Evolutionary conservation across 2,888 invertebrate species (phyloP).

Genomic region (Acanthosepion pharaonis): DNA sequence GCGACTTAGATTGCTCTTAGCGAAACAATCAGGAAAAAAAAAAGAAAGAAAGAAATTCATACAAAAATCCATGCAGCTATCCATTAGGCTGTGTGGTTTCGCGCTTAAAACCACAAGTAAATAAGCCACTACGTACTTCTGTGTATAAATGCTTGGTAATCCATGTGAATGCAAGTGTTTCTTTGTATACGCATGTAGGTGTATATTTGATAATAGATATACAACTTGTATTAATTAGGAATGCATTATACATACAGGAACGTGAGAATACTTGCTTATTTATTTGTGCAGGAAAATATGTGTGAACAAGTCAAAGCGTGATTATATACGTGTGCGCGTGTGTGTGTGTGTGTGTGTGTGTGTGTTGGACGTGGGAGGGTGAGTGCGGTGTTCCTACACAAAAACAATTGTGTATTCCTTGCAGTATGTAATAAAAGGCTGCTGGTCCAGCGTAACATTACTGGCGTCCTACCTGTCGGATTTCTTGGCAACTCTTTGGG

Average conservation of each 20-base stretch:
- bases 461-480: conserved; percentile 33
- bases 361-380: background rate
- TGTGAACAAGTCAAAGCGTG: background rate
- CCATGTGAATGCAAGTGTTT: too few relatives aligned
- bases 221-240: background rate
- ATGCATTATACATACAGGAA: background rate
- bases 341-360: background rate
- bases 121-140: too few relatives aligned
- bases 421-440: conserved; percentile 12
- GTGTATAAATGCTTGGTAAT: too few relatives aligned
- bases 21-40: too few relatives aligned
- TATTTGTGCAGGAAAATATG: background rate
- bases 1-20: too few relatives aligned
- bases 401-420: conserved; percentile 23
- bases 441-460: conserved; percentile 21
- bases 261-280: background rate
- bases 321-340: background rate
- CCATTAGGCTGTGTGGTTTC: too few relatives aligned
- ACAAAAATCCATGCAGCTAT: too few relatives aligned
- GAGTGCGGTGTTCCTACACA: background rate
- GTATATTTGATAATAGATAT: background rate
- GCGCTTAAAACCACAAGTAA: too few relatives aligned
- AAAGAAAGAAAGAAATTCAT: too few relatives aligned
- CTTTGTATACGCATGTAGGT: too few relatives aligned
- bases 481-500: conserved; percentile 9